Base-by-base conservation (phyloP, 2,888 invertebrate genomes). In the Brachypterus glaber region DNA sequence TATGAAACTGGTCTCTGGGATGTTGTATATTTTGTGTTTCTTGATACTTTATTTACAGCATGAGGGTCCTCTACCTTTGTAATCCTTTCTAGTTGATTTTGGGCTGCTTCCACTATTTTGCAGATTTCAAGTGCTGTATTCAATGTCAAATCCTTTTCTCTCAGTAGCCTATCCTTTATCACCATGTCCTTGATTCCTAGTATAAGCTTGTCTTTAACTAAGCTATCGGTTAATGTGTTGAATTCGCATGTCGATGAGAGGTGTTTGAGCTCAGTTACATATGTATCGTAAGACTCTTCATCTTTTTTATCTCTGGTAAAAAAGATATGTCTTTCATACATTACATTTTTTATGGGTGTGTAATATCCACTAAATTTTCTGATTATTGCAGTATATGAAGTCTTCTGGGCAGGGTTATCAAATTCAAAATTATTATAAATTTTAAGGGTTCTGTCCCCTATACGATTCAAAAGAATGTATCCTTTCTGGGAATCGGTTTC, bases 141-240 rank as follows among this genome's bases (percentile, higher is more conserved):
- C 18, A 47, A 21, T n/a, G 36, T 38, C 8, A 39, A 17, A 14
- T 43, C 35, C 13, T 17, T 15, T 13, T 33, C 35, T n/a, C 40
- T 33, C 11, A 43, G 21, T 5, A 47, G 29, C 25, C 35, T 21
- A 26, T 41, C 43, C 21, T 33, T 43, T 16, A 46, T 26, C 17
- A 24, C 26, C 7, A 8, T 32, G 13, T 47, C 37, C 17, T 13
- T 17, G 5, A 43, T 46, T n/a, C 47, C 45, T 9, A 44, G 25
- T 4, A 49, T 34, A 3, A 49, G 34, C 37, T 40, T 26, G 26
- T 50, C 48, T 39, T 39, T 40, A n/a, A 49, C 45, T 8, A 49
- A 29, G 27, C 44, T 42, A 21, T 50, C 47, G 11, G 36, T 33
- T 3, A 46, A 17, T 1, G 17, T 25, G 5, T 36, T 40, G 32